phyloP scores from a whole-genome alignment of 2,888 invertebrate species.

The Dione juno region DNA sequence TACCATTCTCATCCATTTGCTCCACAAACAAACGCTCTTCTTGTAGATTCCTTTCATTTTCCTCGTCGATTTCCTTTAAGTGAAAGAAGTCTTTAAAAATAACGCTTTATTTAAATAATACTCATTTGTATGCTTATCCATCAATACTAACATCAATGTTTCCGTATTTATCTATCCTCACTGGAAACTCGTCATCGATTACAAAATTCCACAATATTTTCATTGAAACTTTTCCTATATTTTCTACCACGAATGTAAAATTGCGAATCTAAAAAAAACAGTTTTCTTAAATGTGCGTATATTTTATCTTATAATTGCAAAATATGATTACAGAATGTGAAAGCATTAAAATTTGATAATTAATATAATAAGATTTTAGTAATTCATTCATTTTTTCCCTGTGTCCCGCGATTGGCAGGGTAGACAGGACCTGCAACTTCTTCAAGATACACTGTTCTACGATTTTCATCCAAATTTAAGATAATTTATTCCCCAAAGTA shows the following conservation, averaged over 20 bases:
- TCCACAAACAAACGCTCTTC: slow-evolving; percentile 22
- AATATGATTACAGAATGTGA: too few species aligned
- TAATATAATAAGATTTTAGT: too few species aligned
- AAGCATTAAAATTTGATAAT: too few species aligned
- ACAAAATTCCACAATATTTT: slow-evolving; percentile 71
- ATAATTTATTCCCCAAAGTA: too few species aligned
- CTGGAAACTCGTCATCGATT: slow-evolving; percentile 73
- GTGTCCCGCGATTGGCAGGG: too few species aligned
- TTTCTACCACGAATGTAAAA: slow-evolving; percentile 67
- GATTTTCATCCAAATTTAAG: too few species aligned
- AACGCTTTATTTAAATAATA: background rate
- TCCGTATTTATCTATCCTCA: slow-evolving; percentile 62
- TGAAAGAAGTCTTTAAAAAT: background rate
- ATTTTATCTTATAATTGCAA: too few species aligned
- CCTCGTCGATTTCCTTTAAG: slow-evolving; percentile 14
- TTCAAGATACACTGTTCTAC: too few species aligned
- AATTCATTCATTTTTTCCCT: too few species aligned
- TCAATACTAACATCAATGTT: slow-evolving; percentile 46
- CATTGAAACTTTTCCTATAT: slow-evolving; percentile 69
- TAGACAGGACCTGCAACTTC: too few species aligned
- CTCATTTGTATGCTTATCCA: background rate
- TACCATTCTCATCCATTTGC: slow-evolving; percentile 28
- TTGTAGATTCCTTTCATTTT: slow-evolving; percentile 22
- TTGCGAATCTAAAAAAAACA: slow-evolving; percentile 61
- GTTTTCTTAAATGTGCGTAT: too few species aligned